Conservation (phyloP, 2,888 invertebrate genomes). For the Neocrepidodera transversa region DNA sequence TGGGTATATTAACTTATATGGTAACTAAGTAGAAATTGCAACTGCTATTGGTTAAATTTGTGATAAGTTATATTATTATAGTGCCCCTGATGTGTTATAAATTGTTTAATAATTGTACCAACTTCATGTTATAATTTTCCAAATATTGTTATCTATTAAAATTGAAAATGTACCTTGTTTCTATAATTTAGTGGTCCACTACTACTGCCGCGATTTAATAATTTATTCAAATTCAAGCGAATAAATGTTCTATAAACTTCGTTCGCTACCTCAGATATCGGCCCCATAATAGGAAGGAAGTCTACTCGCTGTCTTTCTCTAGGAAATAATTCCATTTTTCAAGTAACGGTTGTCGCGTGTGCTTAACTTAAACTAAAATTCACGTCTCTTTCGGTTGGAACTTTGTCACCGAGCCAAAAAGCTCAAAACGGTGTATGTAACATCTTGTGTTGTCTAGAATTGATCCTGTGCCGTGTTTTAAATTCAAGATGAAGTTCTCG, state of each 20-base stretch:
- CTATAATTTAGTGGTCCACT: no score
- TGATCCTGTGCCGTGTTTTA: conserved; percentile 15
- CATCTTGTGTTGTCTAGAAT: conserved; percentile 11
- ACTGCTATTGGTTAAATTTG: no score
- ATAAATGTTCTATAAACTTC: conserved; percentile 35
- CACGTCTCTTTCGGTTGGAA: conserved; percentile 11
- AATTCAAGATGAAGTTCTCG: conserved; percentile 15
- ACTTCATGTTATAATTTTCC: no score
- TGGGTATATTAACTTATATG: no score
- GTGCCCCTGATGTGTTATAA: no score
- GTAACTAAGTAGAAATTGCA: no score
- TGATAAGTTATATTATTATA: no score
- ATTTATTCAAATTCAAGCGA: conserved; percentile 10
- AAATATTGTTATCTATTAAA: no score
- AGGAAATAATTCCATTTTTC: conserved; percentile 11
- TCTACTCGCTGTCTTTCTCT: neutral
- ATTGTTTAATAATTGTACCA: no score
- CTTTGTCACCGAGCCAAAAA: conserved; percentile 18
- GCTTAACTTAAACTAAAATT: conserved; percentile 20
- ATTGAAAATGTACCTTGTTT: no score
- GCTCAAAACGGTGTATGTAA: conserved; percentile 14
- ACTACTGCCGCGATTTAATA: conserved; percentile 34
- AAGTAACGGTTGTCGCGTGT: conserved; percentile 11
- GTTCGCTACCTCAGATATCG: conserved; percentile 36
- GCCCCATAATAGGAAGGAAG: conserved; percentile 13